Percentiles rank a stretch among this genome's conserved stretches.
These are phyloP conservation scores for Hylomyscus alleni DNA, from an alignment of 2,797 vertebrate species.

Conservation along the genomic window DNA sequence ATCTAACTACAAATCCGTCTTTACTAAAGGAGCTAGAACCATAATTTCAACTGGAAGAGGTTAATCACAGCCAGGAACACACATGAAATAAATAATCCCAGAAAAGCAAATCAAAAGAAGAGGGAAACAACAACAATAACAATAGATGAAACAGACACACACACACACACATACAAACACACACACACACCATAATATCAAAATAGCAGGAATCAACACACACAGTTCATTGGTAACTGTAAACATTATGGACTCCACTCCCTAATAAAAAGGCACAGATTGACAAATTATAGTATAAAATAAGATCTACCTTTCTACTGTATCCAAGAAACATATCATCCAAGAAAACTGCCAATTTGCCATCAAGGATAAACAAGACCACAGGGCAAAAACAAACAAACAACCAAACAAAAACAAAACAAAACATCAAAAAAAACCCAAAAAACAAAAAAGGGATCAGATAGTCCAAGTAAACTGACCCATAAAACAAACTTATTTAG, in stretches of 20 bases:
- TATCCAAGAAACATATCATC: background rate
- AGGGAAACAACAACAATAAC: no score
- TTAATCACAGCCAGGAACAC: background rate
- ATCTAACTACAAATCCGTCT: background rate
- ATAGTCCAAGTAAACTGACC: background rate
- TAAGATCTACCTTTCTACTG: background rate
- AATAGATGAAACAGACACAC: no score
- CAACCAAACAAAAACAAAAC: no score
- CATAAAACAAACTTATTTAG: background rate
- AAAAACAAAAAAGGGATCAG: background rate
- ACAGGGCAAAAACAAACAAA: background rate
- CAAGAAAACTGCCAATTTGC: background rate
- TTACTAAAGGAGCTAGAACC: background rate
- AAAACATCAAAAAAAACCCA: no score
- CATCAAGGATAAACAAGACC: background rate
- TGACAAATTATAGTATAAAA: background rate
- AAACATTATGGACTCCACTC: background rate
- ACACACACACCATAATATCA: background rate
- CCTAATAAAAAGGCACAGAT: background rate
- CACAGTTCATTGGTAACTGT: background rate
- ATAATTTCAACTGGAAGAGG: background rate
- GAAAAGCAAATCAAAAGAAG: background rate
- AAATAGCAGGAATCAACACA: background rate
- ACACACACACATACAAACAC: no score
- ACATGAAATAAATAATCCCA: background rate